Evolutionary conservation across 2,113 vertebrate genomes (phyloP).

Genomic region (Glaucidium brasilianum): DNA sequence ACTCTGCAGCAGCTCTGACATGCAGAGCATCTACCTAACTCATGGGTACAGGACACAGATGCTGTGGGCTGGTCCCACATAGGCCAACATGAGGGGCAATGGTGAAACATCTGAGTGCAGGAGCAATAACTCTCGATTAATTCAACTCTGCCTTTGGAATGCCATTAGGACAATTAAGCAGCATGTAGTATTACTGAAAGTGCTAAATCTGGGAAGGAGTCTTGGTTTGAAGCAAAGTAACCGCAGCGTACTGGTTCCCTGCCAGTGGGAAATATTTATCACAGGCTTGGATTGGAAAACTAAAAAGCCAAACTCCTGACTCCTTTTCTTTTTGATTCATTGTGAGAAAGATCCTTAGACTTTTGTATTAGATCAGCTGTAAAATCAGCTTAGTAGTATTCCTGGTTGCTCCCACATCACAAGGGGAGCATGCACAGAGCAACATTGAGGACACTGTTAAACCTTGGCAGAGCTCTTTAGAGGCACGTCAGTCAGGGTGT

Average conservation of each 20-base stretch:
- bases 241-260: neutral
- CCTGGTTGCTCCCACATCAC: neutral
- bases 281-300: neutral
- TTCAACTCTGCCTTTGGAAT: neutral
- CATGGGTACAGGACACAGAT: neutral
- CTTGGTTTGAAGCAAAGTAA: neutral
- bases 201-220: neutral
- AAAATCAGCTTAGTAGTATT: neutral
- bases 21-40: neutral
- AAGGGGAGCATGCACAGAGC: neutral
- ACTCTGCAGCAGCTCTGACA: neutral
- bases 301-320: neutral
- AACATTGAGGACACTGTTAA: neutral
- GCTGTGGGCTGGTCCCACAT: rapidly evolving
- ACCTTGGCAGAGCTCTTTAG: neutral
- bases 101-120: neutral
- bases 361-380: neutral
- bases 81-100: neutral
- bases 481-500: neutral
- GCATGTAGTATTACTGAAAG: neutral
- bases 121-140: neutral
- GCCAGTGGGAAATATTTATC: neutral
- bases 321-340: neutral
- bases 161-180: neutral
- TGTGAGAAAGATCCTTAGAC: neutral